phyloP scores from a whole-genome alignment of 2,888 invertebrate genomes.

The Clitarchus hookeri region DNA sequence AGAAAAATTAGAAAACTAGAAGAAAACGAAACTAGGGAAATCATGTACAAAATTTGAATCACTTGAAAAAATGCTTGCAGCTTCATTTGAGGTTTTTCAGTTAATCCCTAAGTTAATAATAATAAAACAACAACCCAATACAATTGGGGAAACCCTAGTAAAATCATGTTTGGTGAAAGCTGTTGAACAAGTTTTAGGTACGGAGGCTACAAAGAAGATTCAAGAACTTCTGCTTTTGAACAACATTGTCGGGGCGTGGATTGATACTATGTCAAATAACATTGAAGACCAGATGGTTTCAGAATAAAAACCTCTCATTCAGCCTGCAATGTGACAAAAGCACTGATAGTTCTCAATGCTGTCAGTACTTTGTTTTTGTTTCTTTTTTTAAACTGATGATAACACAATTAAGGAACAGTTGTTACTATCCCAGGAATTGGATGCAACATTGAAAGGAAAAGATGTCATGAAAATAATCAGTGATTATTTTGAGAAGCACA shows the following conservation, averaged over 20 bases:
- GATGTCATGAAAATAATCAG: no score
- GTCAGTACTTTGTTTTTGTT: no score
- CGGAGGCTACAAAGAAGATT: slow-evolving; percentile 1
- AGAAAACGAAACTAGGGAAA: slow-evolving; percentile 18
- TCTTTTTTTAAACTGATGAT: no score
- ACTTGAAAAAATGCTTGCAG: background rate
- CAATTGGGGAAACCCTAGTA: slow-evolving; percentile 5
- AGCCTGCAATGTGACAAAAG: no score
- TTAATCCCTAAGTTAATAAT: background rate
- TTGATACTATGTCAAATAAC: background rate
- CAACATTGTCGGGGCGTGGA: slow-evolving; percentile 3
- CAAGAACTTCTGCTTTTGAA: background rate
- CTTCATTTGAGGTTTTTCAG: background rate
- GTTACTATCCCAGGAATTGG: no score
- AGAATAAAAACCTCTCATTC: no score
- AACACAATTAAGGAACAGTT: no score
- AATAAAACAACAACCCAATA: no score
- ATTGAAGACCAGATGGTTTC: background rate
- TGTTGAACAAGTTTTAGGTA: background rate
- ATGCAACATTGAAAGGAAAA: no score
- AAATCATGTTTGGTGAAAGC: background rate
- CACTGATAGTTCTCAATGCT: no score
- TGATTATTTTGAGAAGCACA: no score
- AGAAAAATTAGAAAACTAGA: background rate
- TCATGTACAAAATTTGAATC: background rate